These are phyloP conservation scores for Palythoa grandis DNA, from an alignment of 92 coral and sea anemone species.

Conservation along the genomic window DNA sequence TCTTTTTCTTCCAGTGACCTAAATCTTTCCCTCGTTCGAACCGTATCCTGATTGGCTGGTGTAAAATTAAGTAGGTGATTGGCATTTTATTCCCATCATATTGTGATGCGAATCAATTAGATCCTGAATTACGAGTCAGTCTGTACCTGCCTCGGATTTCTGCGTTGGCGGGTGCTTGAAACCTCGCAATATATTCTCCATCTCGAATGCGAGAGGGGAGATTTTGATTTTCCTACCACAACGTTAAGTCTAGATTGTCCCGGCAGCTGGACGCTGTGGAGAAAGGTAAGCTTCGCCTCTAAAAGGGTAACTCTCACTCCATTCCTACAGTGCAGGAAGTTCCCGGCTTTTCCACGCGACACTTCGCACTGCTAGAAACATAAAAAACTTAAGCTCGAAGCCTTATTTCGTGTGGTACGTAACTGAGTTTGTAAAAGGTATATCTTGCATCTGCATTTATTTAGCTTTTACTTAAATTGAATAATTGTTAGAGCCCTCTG, in stretches of 20 bases:
- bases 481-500: slow-evolving; percentile 18
- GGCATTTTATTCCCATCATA: slow-evolving; percentile 15
- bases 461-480: not conserved
- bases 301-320: not conserved
- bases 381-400: not conserved
- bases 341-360: not conserved
- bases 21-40: not conserved
- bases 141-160: slow-evolving; percentile 45
- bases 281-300: slow-evolving; percentile 19
- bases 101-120: slow-evolving; percentile 27
- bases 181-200: not conserved
- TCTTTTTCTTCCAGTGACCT: not conserved
- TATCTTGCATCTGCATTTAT: not conserved
- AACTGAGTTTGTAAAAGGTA: not conserved
- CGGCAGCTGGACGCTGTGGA: slow-evolving; percentile 23
- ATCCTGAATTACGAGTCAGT: slow-evolving; percentile 23
- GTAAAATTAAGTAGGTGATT: slow-evolving; percentile 1
- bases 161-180: not conserved
- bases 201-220: not conserved
- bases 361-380: not conserved
- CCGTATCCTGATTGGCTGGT: slow-evolving; percentile 22
- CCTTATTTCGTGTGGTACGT: not conserved
- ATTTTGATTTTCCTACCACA: not conserved
- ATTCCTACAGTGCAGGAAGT: not conserved
- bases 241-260: slow-evolving; percentile 12